Conservation (phyloP, 1,140 invertebrate species). For the Trachymyrmex septentrionalis region DNA sequence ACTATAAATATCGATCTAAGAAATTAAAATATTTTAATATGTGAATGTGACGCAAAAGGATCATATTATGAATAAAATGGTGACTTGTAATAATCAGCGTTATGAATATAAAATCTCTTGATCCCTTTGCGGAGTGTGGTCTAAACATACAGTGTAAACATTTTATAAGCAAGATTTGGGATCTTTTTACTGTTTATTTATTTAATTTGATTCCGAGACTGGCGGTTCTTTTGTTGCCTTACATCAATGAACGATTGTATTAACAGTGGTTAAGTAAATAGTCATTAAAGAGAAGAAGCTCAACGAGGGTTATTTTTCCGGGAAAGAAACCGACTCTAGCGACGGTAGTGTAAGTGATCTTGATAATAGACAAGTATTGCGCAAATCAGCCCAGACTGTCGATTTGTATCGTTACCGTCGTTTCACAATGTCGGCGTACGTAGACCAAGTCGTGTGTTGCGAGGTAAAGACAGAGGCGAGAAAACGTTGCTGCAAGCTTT, state of each 20-base stretch:
- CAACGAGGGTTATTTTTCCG: too few relatives aligned
- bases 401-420: background rate
- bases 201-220: background rate
- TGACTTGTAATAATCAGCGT: background rate
- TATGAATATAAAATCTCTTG: background rate
- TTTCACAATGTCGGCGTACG: background rate
- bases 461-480: background rate
- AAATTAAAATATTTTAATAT: background rate
- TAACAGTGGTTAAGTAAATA: background rate
- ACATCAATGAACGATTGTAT: constrained; percentile 1
- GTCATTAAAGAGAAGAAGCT: background rate
- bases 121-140: background rate
- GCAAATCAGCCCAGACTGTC: background rate
- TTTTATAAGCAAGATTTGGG: background rate
- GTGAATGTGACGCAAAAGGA: background rate
- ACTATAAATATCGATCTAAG: too few relatives aligned
- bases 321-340: background rate
- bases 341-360: background rate
- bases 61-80: background rate
- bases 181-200: background rate
- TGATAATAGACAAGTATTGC: background rate
- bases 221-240: background rate
- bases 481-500: background rate
- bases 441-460: background rate
- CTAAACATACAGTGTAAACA: background rate